Base-by-base conservation (phyloP, 2,113 vertebrate species). In the Odocoileus hemionus region DNA sequence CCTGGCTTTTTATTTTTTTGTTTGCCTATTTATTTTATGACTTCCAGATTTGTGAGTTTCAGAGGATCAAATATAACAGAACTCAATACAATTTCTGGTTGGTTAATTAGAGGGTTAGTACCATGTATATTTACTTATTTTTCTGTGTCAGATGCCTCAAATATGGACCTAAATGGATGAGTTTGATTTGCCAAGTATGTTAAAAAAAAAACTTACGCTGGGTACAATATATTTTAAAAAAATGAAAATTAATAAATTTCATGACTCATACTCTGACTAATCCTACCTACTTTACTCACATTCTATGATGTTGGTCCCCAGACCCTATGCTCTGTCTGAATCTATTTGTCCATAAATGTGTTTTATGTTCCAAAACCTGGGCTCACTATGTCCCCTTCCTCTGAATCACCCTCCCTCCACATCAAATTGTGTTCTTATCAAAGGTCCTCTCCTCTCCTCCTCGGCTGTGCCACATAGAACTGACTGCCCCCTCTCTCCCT, bases 321-420 rank as follows among this genome's bases (percentile, higher is more conserved):
- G 57, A 45, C 8, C 1, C 82, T 57, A 5, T 1, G 28, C 12
- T 55, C 50, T 13, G 1, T 0, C 1, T 21, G 16, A 91, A n/a
- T 17, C 23, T 57, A 45, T 43, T 2, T 43, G 54, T 52, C 61
- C 43, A 8, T 15, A 19, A 7, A 3, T 11, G 15, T 3, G 3
- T 33, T 30, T 54, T 33, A 33, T 54, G 8, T 45, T 64, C 25
- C 86, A 60, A 28, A 50, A 74, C 23, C 14, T 45, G 76, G 43
- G 10, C 11, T 79, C 26, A 39, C 12, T 1, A 19, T 6, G 4
- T 43, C 23, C 11, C 30, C 26, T 76, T 19, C 12, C 17, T 26
- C 57, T 19, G 58, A 70, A 45, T 33, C 86, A 47, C 39, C 33
- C 15, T 50, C 7, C 16, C 5, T 79, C 47, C 45, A 23, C 58